These are phyloP conservation scores for Eupithecia subumbrata DNA, from an alignment of 2,888 invertebrate genomes.

Conservation along the genomic window DNA sequence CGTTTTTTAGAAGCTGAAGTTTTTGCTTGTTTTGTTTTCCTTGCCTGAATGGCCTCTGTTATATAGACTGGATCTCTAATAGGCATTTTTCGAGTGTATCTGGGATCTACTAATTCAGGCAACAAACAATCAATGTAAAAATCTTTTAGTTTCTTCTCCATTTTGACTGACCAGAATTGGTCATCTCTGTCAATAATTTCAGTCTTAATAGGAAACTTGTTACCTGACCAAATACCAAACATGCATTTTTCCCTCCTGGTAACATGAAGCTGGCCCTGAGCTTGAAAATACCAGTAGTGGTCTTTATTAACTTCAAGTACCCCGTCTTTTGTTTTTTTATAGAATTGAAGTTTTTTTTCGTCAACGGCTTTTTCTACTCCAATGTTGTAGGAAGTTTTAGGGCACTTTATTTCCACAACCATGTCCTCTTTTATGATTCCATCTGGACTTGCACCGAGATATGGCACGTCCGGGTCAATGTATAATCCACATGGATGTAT, in stretches of 20 bases:
- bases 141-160: not conserved
- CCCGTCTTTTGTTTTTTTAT: not conserved
- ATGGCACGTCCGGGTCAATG: not conserved
- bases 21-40: not conserved
- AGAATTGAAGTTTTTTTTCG: not conserved
- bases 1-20: no score
- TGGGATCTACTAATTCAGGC: not conserved
- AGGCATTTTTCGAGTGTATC: not conserved
- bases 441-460: not conserved
- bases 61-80: conserved; percentile 1
- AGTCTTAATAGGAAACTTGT: not conserved
- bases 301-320: conserved; percentile 5
- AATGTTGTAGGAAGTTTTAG: not conserved
- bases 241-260: not conserved
- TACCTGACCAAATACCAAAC: not conserved
- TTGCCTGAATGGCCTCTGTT: conserved; percentile 3
- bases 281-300: not conserved
- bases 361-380: not conserved
- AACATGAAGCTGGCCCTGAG: not conserved
- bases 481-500: not conserved
- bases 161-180: not conserved
- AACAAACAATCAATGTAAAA: not conserved
- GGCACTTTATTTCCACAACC: not conserved
- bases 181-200: not conserved
- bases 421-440: not conserved